Percentiles rank a stretch among this genome's conserved stretches.
Evolutionary conservation across 2,797 vertebrate species (phyloP).

Genomic region (Pempheris klunzingeri): DNA sequence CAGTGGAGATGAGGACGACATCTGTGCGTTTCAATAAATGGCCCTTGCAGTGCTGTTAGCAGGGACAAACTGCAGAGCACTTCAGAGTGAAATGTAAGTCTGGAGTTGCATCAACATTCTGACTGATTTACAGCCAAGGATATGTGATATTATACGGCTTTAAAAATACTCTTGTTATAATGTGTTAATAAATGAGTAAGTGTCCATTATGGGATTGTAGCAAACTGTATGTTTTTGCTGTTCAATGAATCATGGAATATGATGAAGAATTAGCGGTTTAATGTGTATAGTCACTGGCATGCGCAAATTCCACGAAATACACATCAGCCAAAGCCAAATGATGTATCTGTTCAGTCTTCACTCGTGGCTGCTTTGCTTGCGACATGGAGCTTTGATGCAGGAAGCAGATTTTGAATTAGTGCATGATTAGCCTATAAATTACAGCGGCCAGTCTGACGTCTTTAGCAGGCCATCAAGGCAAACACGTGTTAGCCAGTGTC

Average conservation of each 20-base stretch:
- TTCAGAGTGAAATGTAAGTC: slow-evolving; percentile 44
- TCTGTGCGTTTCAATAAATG: slow-evolving; percentile 65
- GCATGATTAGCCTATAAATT: slow-evolving; percentile 62
- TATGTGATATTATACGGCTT: slow-evolving; percentile 39
- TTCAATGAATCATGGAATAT: slow-evolving; percentile 41
- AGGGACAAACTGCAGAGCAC: slow-evolving; percentile 59
- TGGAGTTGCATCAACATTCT: slow-evolving; percentile 49
- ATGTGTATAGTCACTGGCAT: slow-evolving; percentile 46
- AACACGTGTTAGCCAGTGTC: slow-evolving; percentile 67
- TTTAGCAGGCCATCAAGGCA: slow-evolving; percentile 64
- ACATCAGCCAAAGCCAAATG: slow-evolving; percentile 41
- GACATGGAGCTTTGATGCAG: slow-evolving; percentile 51
- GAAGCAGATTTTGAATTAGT: slow-evolving; percentile 51
- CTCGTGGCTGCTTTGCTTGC: slow-evolving; percentile 45
- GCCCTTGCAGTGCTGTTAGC: slow-evolving; percentile 46
- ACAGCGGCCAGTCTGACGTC: slow-evolving; percentile 55
- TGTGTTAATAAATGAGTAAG: slow-evolving; percentile 61
- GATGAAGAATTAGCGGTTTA: slow-evolving; percentile 55
- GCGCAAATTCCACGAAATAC: slow-evolving; percentile 52
- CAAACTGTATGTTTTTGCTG: slow-evolving; percentile 33
- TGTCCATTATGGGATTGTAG: slow-evolving; percentile 32
- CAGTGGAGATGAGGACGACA: slow-evolving; percentile 61
- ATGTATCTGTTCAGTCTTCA: slow-evolving; percentile 56
- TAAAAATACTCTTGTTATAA: slow-evolving; percentile 40
- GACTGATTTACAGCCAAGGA: slow-evolving; percentile 59